Evolutionary conservation across 2,797 vertebrate species (phyloP).

Genomic region (Ctenopoma kingsleyae): DNA sequence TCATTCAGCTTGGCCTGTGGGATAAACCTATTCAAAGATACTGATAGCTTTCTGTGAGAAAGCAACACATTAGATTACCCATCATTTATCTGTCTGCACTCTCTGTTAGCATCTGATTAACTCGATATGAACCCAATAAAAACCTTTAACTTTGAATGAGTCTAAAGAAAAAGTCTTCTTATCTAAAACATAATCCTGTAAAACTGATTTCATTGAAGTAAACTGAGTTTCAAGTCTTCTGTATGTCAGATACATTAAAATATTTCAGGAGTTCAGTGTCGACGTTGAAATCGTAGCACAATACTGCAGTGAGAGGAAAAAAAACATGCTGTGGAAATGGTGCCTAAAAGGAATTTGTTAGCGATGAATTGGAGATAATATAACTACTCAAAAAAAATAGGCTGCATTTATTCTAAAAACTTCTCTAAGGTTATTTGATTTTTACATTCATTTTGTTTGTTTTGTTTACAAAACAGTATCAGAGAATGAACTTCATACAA

Average conservation of each 20-base stretch:
- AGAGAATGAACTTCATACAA: background rate
- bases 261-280: conserved; percentile 33
- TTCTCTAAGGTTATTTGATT: background rate
- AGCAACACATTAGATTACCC: conserved; percentile 75
- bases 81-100: conserved; percentile 74
- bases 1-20: conserved; percentile 76
- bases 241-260: conserved; percentile 35
- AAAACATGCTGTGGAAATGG: conserved; percentile 9
- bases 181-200: conserved; percentile 42
- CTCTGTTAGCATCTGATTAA: conserved; percentile 72
- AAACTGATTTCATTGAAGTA: conserved; percentile 38
- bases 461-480: background rate
- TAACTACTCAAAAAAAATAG: background rate
- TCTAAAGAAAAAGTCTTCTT: conserved; percentile 28
- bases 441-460: background rate
- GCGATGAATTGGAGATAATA: conserved; percentile 5
- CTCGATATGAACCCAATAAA: conserved; percentile 62
- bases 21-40: conserved; percentile 73
- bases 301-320: conserved; percentile 16
- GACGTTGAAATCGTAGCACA: conserved; percentile 26
- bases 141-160: conserved; percentile 47
- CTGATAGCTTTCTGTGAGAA: conserved; percentile 77
- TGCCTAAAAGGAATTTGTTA: conserved; percentile 7
- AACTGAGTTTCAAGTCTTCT: conserved; percentile 25
- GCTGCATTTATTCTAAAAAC: conserved; percentile 6